Conservation (phyloP, 2,113 vertebrate species). For the Chaetura pelagica region DNA sequence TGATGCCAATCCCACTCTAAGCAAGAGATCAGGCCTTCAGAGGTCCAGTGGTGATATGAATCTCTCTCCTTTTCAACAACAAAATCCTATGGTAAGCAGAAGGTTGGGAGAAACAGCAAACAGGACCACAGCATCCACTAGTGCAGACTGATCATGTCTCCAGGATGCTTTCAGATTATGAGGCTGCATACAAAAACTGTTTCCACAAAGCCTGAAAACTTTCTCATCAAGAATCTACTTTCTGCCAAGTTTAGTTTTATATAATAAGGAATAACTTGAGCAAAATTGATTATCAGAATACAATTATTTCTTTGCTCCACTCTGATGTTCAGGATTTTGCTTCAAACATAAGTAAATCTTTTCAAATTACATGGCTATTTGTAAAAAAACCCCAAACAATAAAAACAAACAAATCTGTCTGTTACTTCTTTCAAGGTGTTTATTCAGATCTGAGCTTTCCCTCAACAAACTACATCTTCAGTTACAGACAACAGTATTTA, state of each 20-base stretch:
- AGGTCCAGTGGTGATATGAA: rapidly evolving
- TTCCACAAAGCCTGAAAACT: not conserved
- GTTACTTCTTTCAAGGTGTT: not conserved
- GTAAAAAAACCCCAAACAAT: not conserved
- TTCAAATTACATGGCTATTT: not conserved
- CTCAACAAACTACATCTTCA: not conserved
- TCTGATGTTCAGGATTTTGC: not conserved
- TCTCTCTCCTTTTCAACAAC: not conserved
- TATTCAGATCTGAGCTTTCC: not conserved
- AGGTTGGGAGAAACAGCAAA: not conserved
- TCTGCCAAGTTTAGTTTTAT: not conserved
- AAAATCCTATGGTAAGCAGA: not conserved
- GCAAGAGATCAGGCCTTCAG: not conserved
- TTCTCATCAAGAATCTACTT: not conserved
- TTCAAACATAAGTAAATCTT: not conserved
- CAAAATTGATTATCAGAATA: not conserved
- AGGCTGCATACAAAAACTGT: not conserved
- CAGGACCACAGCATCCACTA: not conserved
- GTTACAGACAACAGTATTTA: not conserved
- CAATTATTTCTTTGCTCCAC: not conserved
- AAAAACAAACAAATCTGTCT: not conserved
- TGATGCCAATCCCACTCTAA: not conserved
- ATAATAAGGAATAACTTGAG: not conserved
- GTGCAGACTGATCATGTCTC: not conserved
- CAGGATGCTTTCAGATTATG: not conserved